Evolutionary conservation across 2,888 invertebrate species (phyloP), one percentile per base, ranked within the genome.

Genomic region (Pemphredon lugubris): DNA sequence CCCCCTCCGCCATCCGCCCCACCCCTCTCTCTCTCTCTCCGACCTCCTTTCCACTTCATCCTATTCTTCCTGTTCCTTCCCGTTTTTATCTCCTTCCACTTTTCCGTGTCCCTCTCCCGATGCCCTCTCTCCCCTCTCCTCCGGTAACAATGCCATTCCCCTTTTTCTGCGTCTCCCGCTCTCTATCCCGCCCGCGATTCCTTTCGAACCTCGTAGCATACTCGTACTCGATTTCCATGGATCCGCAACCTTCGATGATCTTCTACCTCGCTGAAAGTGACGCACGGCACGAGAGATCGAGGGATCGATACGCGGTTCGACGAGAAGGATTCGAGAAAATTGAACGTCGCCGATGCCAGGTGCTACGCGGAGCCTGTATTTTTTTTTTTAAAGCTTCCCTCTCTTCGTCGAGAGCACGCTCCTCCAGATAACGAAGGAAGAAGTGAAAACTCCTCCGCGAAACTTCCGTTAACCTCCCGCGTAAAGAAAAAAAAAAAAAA

Each of bases 311-410:
- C 48, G 42, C 5, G 44, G 21, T 68, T 70, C 53, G 63, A 75
- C 59, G 70, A n/a, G n/a, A n/a, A n/a, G n/a, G n/a, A 63, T n/a
- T 21, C 40, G 40, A 30, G 76, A 30, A 63, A 68, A 76, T 79
- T 57, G 70, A 76, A 78, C 64, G 65, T 51, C 51, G 42, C 37
- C 40, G 9, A 32, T 26, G 11, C 21, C n/a, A 37, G n/a, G n/a
- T n/a, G n/a, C n/a, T n/a, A n/a, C n/a, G n/a, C n/a, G n/a, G n/a
- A n/a, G n/a, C n/a, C n/a, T n/a, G n/a, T n/a, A n/a, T n/a, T n/a
- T n/a, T n/a, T n/a, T n/a, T n/a, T n/a, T n/a, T n/a, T n/a, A n/a
- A n/a, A n/a, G n/a, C n/a, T n/a, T n/a, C n/a, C n/a, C n/a, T n/a
- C n/a, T n/a, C n/a, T n/a, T n/a, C n/a, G n/a, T n/a, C n/a, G n/a